A percentile compares a stretch with the other conserved stretches of the same genome.
Evolutionary conservation across 2,888 invertebrate genomes (phyloP).

Genomic region (Ophraella communa): DNA sequence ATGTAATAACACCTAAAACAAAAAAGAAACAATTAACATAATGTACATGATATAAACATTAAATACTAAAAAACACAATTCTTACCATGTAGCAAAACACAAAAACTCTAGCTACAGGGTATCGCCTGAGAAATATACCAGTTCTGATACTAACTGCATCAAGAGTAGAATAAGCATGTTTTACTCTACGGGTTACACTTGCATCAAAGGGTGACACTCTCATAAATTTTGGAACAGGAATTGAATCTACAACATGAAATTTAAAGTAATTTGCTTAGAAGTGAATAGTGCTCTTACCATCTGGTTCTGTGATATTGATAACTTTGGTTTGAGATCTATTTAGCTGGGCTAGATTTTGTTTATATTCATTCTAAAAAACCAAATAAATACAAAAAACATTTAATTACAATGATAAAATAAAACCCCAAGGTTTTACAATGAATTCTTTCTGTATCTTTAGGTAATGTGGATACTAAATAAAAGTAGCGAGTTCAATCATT

Average conservation of each 20-base stretch:
- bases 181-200: slow-evolving; percentile 75
- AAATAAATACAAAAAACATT: slow-evolving; percentile 11
- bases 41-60: not conserved
- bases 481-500: too few species aligned
- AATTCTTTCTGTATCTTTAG: too few species aligned
- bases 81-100: slow-evolving; percentile 83
- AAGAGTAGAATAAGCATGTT: slow-evolving; percentile 76
- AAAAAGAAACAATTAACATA: slow-evolving; percentile 40
- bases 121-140: slow-evolving; percentile 79
- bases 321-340: slow-evolving; percentile 63
- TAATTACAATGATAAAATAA: slow-evolving; percentile 56
- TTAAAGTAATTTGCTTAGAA: not conserved
- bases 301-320: slow-evolving; percentile 69
- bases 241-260: slow-evolving; percentile 62
- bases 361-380: slow-evolving; percentile 65
- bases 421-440: too few species aligned
- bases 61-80: not conserved
- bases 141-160: slow-evolving; percentile 80
- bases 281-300: slow-evolving; percentile 49
- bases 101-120: slow-evolving; percentile 82
- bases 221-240: slow-evolving; percentile 74
- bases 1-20: slow-evolving; percentile 74
- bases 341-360: slow-evolving; percentile 63
- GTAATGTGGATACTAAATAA: too few species aligned
- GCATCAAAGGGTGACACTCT: slow-evolving; percentile 79